Conservation (phyloP, 2,797 vertebrate genomes). For the Sebastes wilsoni region DNA sequence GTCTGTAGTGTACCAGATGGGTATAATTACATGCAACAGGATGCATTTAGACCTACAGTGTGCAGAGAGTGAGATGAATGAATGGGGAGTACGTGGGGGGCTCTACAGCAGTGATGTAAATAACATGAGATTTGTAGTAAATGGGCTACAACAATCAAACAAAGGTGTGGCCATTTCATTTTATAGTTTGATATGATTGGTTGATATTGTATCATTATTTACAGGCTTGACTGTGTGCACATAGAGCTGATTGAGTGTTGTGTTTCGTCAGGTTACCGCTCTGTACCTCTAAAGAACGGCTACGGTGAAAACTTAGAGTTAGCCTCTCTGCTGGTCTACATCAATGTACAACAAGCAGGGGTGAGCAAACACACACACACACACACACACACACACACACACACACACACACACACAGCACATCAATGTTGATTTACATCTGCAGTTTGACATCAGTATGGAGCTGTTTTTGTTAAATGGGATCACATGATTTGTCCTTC, state of each 20-base stretch:
- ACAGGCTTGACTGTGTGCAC: not conserved
- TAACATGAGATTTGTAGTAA: not conserved
- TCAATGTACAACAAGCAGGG: conserved; percentile 87
- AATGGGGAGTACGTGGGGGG: not conserved
- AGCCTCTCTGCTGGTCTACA: conserved; percentile 91
- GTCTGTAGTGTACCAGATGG: not conserved
- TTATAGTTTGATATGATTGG: not conserved
- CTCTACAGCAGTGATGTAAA: not conserved
- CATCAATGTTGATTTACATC: not conserved
- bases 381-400: not conserved
- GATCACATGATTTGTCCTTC: not conserved
- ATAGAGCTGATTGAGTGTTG: not conserved
- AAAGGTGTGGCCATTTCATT: not conserved
- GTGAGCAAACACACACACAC: conserved; percentile 76
- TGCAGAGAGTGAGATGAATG: not conserved
- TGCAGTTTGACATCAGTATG: not conserved
- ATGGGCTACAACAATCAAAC: too few species aligned
- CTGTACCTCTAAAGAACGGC: conserved; percentile 93
- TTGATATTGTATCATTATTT: not conserved
- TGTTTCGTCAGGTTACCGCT: conserved; percentile 87
- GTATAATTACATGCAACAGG: not conserved
- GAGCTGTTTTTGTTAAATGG: not conserved
- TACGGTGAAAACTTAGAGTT: conserved; percentile 92
- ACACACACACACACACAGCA: conserved; percentile 13
- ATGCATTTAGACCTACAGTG: not conserved